Conservation (phyloP, 2,888 invertebrate genomes). For the Scelioninae gen. 1 region DNA sequence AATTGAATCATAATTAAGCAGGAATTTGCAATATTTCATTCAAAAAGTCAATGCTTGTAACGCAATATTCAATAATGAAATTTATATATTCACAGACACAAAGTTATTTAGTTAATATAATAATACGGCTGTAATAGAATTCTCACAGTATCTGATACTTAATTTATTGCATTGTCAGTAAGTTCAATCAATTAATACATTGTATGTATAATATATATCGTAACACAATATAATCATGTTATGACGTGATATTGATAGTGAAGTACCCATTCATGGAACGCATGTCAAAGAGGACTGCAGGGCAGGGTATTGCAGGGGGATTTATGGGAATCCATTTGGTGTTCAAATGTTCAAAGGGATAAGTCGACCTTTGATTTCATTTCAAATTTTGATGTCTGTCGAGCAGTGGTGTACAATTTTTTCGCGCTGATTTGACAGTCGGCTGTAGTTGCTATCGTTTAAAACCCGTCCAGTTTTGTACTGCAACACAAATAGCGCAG, state of each 20-base stretch:
- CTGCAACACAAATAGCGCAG: too few relatives aligned
- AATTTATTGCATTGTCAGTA: constrained; percentile 57
- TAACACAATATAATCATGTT: constrained; percentile 61
- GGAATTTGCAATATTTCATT: too few relatives aligned
- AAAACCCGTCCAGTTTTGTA: too few relatives aligned
- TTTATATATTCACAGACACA: constrained; percentile 25
- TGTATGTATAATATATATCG: constrained; percentile 34
- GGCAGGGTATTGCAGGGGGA: constrained; percentile 58
- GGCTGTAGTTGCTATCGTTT: not conserved
- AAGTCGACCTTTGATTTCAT: constrained; percentile 38
- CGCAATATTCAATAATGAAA: too few relatives aligned
- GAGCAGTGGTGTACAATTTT: constrained; percentile 15
- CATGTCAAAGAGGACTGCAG: constrained; percentile 62
- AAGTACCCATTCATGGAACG: constrained; percentile 57
- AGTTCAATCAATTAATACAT: constrained; percentile 50
- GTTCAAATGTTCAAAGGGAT: constrained; percentile 56
- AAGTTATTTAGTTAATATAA: constrained; percentile 30
- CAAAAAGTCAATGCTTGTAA: too few relatives aligned
- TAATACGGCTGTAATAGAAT: constrained; percentile 30
- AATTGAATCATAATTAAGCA: too few relatives aligned
- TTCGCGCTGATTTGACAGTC: constrained; percentile 16
- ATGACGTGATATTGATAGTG: constrained; percentile 66
- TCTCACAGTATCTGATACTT: constrained; percentile 21
- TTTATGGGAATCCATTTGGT: constrained; percentile 47
- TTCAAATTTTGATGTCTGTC: constrained; percentile 35